phyloP scores from a whole-genome alignment of 2,888 invertebrate genomes.

The Heliconius ethilla region DNA sequence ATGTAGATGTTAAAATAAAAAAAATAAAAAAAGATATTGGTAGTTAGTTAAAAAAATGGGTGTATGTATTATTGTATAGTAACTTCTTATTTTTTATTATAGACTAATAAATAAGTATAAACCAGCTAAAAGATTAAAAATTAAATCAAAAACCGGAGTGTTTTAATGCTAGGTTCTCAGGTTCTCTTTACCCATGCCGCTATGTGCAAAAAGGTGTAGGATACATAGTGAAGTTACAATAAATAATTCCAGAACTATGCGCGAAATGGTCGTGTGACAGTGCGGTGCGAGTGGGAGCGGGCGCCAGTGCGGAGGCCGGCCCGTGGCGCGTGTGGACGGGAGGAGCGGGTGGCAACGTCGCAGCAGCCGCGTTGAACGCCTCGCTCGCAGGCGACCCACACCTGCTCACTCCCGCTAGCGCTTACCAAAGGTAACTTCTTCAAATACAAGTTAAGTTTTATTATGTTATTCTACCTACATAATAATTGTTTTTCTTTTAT shows the following conservation, averaged over 20 bases:
- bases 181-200: too few species aligned
- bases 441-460: not conserved
- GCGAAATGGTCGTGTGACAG: conserved; percentile 46
- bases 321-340: conserved; percentile 59
- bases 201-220: not conserved
- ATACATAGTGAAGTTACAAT: not conserved
- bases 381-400: conserved; percentile 47
- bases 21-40: not conserved
- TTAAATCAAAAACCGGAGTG: too few species aligned
- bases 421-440: conserved; percentile 44
- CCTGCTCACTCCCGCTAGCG: conserved; percentile 46
- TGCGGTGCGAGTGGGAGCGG: conserved; percentile 29
- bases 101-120: too few species aligned
- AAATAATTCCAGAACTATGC: conserved; percentile 47
- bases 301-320: conserved; percentile 43
- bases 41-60: too few species aligned
- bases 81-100: too few species aligned
- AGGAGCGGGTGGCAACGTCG: conserved; percentile 54
- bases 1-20: too few species aligned
- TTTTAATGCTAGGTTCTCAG: too few species aligned
- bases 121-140: too few species aligned
- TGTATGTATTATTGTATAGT: too few species aligned
- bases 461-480: too few species aligned
- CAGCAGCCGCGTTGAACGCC: conserved; percentile 53
- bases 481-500: too few species aligned